Evolutionary conservation across 2,888 invertebrate species (phyloP), one percentile per base, ranked within the genome.

Genomic region (Drosophila macrospina): DNA sequence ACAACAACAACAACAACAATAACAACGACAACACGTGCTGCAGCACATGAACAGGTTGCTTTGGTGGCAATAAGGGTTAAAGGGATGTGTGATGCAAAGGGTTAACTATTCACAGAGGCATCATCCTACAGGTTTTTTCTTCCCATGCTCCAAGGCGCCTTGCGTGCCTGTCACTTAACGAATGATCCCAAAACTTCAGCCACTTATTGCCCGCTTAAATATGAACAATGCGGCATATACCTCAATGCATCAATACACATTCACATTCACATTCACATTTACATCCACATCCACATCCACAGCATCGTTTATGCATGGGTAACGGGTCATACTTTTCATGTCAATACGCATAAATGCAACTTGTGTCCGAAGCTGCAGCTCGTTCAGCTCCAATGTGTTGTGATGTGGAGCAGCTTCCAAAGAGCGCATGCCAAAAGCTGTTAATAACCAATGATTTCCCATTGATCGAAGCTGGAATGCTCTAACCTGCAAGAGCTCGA

Each of bases 111-210:
- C 61, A 16, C 26, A 54, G 57, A 77, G 44, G 15, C 51, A 39
- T 26, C 51, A 39, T 26, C 26, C 41, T 61, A 10, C 11, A 34
- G 8, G 7, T n/a, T 37, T 56, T 15, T 42, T 32, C 26, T 63
- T 56, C 36, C 60, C 70, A 57, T 61, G 30, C 57, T 63, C 42
- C 52, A 51, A 60, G 80, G 85, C 85, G 85, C 78, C 79, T 88
- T 90, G 88, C 88, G 88, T 88, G 88, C 81, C 86, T 88, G 90
- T 88, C 89, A 90, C 63, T 90, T 86, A 88, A 66, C 60, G 64
- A 66, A 20, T 61, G 64, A 42, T 67, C 66, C 74, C 52, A 62
- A 65, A 55, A 69, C 68, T 63, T 48, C 59, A 66, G 59, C 76
- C 75, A 78, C 82, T 85, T 81, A 80, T 72, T 37, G 80, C 61